A percentile compares a stretch with the other conserved stretches of the same genome.
Conservation (phyloP, 2,888 invertebrate genomes). For the Tenthredo notha region DNA sequence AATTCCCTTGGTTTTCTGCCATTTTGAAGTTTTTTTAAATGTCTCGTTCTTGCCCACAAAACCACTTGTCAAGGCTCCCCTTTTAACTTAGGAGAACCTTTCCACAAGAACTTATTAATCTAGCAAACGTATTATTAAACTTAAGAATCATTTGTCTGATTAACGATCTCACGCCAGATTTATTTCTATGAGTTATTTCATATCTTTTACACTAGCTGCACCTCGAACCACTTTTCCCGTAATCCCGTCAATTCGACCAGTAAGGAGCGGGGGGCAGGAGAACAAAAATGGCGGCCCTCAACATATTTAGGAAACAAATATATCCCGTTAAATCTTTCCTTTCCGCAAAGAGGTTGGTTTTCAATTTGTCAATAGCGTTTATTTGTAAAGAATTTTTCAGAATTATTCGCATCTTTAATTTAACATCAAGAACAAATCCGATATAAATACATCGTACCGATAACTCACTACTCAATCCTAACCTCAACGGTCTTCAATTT, state of each 20-base stretch:
- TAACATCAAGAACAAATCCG: background rate
- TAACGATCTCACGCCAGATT: constrained; percentile 49
- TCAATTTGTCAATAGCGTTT: background rate
- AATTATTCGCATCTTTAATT: background rate
- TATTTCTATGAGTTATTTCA: constrained; percentile 21
- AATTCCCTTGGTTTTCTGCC: constrained; percentile 88
- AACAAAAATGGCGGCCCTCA: constrained; percentile 46
- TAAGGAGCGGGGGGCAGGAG: background rate
- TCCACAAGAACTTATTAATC: constrained; percentile 69
- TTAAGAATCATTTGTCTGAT: constrained; percentile 64
- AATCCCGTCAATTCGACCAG: constrained; percentile 38
- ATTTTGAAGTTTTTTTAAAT: constrained; percentile 77
- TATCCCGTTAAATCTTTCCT: constrained; percentile 19
- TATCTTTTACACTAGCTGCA: background rate
- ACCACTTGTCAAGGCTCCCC: constrained; percentile 67
- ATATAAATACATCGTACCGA: background rate
- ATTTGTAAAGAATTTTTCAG: background rate
- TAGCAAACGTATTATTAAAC: constrained; percentile 66
- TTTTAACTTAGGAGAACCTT: constrained; percentile 72
- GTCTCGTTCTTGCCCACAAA: constrained; percentile 48
- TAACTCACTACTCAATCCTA: background rate
- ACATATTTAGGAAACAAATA: constrained; percentile 12
- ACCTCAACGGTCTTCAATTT: background rate
- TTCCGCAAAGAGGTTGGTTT: constrained; percentile 36
- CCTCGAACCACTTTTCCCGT: constrained; percentile 42